Evolutionary conservation across 2,113 vertebrate genomes (phyloP).

Genomic region (Pardalotus punctatus): DNA sequence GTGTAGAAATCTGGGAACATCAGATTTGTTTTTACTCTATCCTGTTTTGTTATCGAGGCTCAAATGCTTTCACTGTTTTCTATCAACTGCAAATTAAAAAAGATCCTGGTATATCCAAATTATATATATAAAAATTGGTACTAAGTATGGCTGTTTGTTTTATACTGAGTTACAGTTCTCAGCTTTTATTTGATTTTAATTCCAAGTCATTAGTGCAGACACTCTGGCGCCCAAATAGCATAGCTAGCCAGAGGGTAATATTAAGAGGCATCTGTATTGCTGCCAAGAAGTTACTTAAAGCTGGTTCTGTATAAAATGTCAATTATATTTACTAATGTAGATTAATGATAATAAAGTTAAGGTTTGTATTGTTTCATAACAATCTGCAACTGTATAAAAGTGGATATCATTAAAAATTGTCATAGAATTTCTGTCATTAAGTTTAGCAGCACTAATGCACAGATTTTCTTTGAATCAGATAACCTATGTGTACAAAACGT

Average conservation of each 20-base stretch:
- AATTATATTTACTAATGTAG: slow-evolving; percentile 62
- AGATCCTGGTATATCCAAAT: neutral
- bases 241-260: slow-evolving; percentile 52
- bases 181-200: slow-evolving; percentile 69
- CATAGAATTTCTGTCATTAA: neutral
- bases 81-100: neutral
- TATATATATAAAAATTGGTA: neutral
- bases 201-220: slow-evolving; percentile 53
- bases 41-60: neutral
- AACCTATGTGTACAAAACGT: neutral
- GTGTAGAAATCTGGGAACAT: neutral
- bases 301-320: slow-evolving; percentile 60
- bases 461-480: neutral
- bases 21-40: neutral
- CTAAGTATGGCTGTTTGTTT: slow-evolving; percentile 10
- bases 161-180: slow-evolving; percentile 18
- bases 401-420: neutral
- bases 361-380: neutral
- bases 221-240: slow-evolving; percentile 14
- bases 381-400: neutral
- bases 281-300: slow-evolving; percentile 67
- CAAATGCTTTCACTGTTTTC: neutral
- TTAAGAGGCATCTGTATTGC: slow-evolving; percentile 47
- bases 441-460: neutral
- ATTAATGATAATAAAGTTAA: slow-evolving; percentile 53